Percentiles rank a stretch among this genome's conserved stretches.
These are phyloP conservation scores for Pegoplata infirma DNA, from an alignment of 2,888 invertebrate species.

Conservation along the genomic window DNA sequence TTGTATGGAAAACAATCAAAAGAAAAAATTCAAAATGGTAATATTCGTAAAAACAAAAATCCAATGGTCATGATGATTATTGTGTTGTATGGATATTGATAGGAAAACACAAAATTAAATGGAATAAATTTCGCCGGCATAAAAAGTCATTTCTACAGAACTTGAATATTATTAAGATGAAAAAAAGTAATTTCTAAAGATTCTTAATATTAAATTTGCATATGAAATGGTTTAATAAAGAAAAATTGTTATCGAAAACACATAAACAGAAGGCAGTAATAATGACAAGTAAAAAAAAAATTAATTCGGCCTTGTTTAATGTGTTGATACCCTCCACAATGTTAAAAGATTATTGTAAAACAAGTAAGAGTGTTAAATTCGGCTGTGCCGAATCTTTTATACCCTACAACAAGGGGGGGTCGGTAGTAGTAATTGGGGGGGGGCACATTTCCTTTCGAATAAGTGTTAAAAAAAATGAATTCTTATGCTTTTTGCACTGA, in stretches of 20 bases:
- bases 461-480: too few species aligned
- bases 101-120: conserved; percentile 6
- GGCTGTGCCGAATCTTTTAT: too few species aligned
- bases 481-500: too few species aligned
- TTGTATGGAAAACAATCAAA: conserved; percentile 36
- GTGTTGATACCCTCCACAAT: too few species aligned
- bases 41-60: too few species aligned
- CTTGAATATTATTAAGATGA: background rate
- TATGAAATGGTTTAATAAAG: conserved; percentile 18
- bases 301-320: too few species aligned
- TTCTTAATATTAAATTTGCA: conserved; percentile 32
- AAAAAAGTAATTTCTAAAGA: background rate
- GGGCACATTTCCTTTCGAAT: too few species aligned
- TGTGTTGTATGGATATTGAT: conserved; percentile 25
- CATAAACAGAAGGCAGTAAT: conserved; percentile 14
- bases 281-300: too few species aligned
- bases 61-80: conserved; percentile 22
- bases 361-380: too few species aligned
- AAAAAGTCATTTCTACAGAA: background rate
- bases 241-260: conserved; percentile 4
- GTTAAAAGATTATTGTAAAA: too few species aligned
- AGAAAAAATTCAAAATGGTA: conserved; percentile 1
- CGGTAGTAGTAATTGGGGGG: too few species aligned
- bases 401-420: too few species aligned
- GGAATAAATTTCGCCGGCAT: background rate